Evolutionary conservation across 2,888 invertebrate species (phyloP), one percentile per base, ranked within the genome.

Genomic region (Ceraclea dissimilis): DNA sequence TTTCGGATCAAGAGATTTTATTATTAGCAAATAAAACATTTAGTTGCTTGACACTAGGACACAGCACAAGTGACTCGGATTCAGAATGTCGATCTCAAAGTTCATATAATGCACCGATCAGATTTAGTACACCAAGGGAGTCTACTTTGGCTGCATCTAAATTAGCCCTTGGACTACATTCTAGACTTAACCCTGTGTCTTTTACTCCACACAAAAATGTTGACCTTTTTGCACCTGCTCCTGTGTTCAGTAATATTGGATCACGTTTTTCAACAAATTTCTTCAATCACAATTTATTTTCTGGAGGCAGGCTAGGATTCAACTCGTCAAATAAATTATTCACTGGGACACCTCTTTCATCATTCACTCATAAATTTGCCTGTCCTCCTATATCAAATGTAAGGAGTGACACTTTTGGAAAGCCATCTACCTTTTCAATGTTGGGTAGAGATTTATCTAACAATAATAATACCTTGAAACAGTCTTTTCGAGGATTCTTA

Each of bases 1-100:
- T 78, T 10, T 77, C 78, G 1, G 82, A 82, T 54, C 80, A 80
- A 68, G 82, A 83, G 64, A 81, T 83, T 63, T 64, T 80, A 46
- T 70, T 79, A 62, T 67, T 83, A 54, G 79, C 82, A 2, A 77
- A 76, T 63, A 75, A 77, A 70, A 74, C 76, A 19, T 74, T 75
- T 58, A 76, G 70, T 60, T 80, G 78, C 46, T 71, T 83, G 11
- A 81, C 76, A 22, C 68, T 82, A 39, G 82, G 82, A 1, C 79
- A 81, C 63, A 81, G 78, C 66, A 75, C 76, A 5, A 78, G 77
- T 65, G 78, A 77, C 62, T 77, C 77, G 4, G 78, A 78, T 64
- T 73, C 76, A 63, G 76, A 76, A 58, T 72, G 68, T 47, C 75
- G 73, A 65, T 66, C 76, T 60, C 67, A 74, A 57, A 73, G 73